Percentiles rank a stretch among this genome's conserved stretches.
Evolutionary conservation across 2,888 invertebrate genomes (phyloP).

Genomic region (Drosophila nr. medialis): DNA sequence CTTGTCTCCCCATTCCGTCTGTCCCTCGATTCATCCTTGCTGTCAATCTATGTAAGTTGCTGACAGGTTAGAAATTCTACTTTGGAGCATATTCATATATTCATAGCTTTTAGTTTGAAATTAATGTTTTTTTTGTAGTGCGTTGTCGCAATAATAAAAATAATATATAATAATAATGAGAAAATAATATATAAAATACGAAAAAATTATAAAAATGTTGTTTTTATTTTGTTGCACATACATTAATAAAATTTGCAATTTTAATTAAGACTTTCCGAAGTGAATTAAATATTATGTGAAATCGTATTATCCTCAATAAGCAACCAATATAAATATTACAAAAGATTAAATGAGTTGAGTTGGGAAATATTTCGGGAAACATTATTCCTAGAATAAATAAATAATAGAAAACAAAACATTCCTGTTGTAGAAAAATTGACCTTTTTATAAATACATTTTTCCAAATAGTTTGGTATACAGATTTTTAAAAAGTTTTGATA

Average conservation of each 20-base stretch:
- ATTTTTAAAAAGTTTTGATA: too few relatives aligned
- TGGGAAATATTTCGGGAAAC: too few relatives aligned
- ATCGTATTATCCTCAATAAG: background rate
- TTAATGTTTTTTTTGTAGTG: background rate
- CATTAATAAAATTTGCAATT: background rate
- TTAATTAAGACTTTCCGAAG: background rate
- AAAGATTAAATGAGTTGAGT: too few relatives aligned
- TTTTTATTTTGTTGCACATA: background rate
- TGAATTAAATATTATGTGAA: background rate
- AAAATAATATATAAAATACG: background rate
- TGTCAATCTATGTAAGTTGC: slow-evolving; percentile 1
- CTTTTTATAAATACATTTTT: too few relatives aligned
- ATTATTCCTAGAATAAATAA: too few relatives aligned
- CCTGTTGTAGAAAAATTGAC: too few relatives aligned
- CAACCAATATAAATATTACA: too few relatives aligned
- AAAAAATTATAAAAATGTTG: too few relatives aligned
- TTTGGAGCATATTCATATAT: background rate
- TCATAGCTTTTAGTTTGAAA: background rate
- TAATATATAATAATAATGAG: background rate
- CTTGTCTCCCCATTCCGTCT: background rate
- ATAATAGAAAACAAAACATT: too few relatives aligned
- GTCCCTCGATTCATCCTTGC: background rate
- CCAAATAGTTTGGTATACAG: too few relatives aligned
- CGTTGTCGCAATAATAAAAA: background rate
- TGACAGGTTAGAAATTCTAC: background rate